Evolutionary conservation across 2,888 invertebrate genomes (phyloP).

Genomic region (Ectemnius continuus): DNA sequence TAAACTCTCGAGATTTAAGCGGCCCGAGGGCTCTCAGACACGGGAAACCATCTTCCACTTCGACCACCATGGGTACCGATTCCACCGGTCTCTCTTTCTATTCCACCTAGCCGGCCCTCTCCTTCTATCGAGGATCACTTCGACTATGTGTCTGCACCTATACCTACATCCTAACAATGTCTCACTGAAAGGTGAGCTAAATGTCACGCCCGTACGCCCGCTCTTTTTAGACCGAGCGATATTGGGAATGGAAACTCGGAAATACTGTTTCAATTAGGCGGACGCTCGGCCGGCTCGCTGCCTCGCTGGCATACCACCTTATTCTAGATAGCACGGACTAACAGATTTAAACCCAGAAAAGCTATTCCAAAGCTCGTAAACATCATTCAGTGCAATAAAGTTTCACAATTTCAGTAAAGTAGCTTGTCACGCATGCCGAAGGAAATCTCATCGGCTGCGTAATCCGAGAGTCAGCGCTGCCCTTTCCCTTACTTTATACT

Average conservation of each 20-base stretch:
- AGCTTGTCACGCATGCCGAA: too few species aligned
- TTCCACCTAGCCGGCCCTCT: too few species aligned
- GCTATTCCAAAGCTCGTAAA: too few species aligned
- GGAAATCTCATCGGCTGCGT: too few species aligned
- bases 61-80: conserved; percentile 55
- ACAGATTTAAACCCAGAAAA: too few species aligned
- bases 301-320: too few species aligned
- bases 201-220: conserved; percentile 31
- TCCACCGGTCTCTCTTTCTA: too few species aligned
- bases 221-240: conserved; percentile 46
- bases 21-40: conserved; percentile 55
- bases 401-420: too few species aligned
- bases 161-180: conserved; percentile 40
- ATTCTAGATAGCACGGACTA: too few species aligned
- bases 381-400: too few species aligned
- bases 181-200: conserved; percentile 43
- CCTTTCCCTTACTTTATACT: neutral
- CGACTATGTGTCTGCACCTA: neutral
- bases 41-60: conserved; percentile 58
- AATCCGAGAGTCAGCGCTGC: neutral
- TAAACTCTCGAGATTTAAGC: conserved; percentile 62
- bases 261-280: neutral
- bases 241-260: neutral
- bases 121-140: too few species aligned
- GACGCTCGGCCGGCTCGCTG: too few species aligned